phyloP scores from a whole-genome alignment of 2,888 invertebrate genomes.

The Caenorhabditis sp. region DNA sequence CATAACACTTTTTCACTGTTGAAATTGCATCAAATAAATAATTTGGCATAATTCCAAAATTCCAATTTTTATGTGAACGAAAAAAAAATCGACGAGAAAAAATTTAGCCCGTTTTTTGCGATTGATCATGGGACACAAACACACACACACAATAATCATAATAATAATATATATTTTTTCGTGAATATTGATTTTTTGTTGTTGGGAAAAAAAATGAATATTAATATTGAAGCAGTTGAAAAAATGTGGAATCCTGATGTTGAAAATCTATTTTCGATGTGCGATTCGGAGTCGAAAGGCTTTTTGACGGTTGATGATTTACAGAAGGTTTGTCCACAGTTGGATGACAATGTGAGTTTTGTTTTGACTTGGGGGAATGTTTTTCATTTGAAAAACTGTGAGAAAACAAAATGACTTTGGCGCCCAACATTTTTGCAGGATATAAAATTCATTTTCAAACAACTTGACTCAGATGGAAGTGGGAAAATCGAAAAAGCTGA shows the following conservation, averaged over 20 bases:
- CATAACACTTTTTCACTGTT: too few species aligned
- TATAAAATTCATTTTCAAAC: slow-evolving; percentile 60
- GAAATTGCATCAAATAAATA: too few species aligned
- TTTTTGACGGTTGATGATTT: slow-evolving; percentile 72
- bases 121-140: neutral
- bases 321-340: slow-evolving; percentile 71
- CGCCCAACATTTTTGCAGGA: slow-evolving; percentile 49
- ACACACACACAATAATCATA: neutral
- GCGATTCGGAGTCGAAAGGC: slow-evolving; percentile 55
- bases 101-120: neutral
- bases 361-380: neutral
- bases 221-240: neutral
- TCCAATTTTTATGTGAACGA: neutral
- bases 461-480: slow-evolving; percentile 58
- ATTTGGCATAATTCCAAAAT: neutral
- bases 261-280: slow-evolving; percentile 43
- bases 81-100: neutral
- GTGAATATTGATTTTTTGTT: neutral
- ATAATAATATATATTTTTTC: neutral
- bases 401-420: neutral
- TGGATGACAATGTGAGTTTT: slow-evolving; percentile 56
- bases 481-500: slow-evolving; percentile 69
- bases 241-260: slow-evolving; percentile 42
- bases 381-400: neutral
- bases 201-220: neutral